phyloP scores from a whole-genome alignment of 2,888 invertebrate species.

The Phyllotreta striolata region DNA sequence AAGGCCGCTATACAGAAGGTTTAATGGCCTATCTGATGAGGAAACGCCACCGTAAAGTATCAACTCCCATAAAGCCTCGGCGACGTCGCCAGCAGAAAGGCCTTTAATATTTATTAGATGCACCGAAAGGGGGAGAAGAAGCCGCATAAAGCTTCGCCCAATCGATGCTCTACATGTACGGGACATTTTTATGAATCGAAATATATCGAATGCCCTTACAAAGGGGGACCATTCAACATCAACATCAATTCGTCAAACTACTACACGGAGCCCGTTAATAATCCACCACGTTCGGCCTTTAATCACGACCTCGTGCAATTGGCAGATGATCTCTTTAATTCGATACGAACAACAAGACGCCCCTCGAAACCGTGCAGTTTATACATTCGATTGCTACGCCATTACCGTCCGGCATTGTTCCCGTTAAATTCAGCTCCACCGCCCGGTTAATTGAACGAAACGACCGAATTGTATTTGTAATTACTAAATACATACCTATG shows the following conservation, averaged over 20 bases:
- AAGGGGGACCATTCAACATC: too few species aligned
- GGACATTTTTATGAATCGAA: too few species aligned
- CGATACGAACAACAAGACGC: conserved; percentile 24
- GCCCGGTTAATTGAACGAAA: neutral
- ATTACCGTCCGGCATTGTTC: conserved; percentile 6
- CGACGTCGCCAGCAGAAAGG: conserved; percentile 15
- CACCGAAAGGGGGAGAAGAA: too few species aligned
- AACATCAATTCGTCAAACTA: conserved; percentile 8
- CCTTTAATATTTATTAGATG: conserved; percentile 34
- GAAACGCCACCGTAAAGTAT: conserved; percentile 41
- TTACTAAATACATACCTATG: too few species aligned
- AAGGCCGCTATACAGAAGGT: conserved; percentile 44
- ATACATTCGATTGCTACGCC: conserved; percentile 15
- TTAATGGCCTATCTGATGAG: conserved; percentile 52
- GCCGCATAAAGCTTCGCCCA: too few species aligned
- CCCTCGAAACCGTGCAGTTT: conserved; percentile 3
- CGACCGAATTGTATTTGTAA: neutral
- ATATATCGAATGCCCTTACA: too few species aligned
- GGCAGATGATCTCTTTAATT: conserved; percentile 32
- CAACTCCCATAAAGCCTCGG: conserved; percentile 32
- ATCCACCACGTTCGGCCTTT: conserved; percentile 21
- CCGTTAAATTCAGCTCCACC: neutral
- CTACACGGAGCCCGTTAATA: conserved; percentile 17
- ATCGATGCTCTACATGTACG: too few species aligned
- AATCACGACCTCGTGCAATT: conserved; percentile 26